Base-by-base conservation (phyloP, 2,113 vertebrate genomes). In the Equus przewalskii region DNA sequence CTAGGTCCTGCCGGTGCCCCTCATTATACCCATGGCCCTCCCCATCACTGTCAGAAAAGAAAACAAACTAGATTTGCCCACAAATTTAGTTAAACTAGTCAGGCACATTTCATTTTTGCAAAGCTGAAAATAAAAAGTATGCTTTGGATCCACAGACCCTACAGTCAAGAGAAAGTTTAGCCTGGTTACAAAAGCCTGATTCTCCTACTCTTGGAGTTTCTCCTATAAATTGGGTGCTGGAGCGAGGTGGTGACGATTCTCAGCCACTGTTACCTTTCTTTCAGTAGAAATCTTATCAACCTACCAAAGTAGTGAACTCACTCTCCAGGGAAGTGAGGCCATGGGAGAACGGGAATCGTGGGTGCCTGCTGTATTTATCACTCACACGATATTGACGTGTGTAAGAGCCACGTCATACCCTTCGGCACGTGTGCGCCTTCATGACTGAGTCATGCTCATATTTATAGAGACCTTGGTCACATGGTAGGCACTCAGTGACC, bases 371-470 rank as follows among this genome's bases (percentile, higher is more conserved):
- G 21, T 19, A 6, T 64, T 70, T 28, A 33, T 69, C 70, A 44
- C 19, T 22, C 54, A 1, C 21, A 12, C 33, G 2, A 6, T 33
- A 1, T 44, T 72, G 73, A 51, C 1, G 2, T 54, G 41, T 62
- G 19, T 16, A 26, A 69, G 28, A 13, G 14, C 10, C 1, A 0
- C 0, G 30, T 8, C 18, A 4, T 2, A 5, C 5, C 22, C 30
- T 9, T 36, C 16, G 41, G 65, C 13, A 12, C 0, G 1, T 4
- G 30, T 70, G 85, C 1, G 0, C 16, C 18, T 83, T 36, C n/a
- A 36, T 24, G n/a, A 49, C 7, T 7, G 36, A 5, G 64, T 8
- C 41, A 0, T 54, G 9, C 26, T 87, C 22, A 1, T 92, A 24
- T 60, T 64, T 76, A 6, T 9, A 75, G 18, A 60, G 51, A 33